phyloP scores from a whole-genome alignment of 2,888 invertebrate species.

The Synergus itoensis region DNA sequence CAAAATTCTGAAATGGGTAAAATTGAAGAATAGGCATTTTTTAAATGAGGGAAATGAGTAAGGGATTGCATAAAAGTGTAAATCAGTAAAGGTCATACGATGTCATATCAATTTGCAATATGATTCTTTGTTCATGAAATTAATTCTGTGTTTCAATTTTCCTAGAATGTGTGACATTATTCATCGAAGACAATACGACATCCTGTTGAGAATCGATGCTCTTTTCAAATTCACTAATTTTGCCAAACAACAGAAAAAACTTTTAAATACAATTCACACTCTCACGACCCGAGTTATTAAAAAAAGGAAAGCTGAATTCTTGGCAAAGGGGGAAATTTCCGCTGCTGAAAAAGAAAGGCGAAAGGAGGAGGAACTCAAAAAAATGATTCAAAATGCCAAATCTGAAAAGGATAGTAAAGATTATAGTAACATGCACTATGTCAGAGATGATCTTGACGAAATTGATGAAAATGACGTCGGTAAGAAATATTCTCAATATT shows the following conservation, averaged over 20 bases:
- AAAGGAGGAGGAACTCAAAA: slow-evolving; percentile 42
- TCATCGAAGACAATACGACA: slow-evolving; percentile 79
- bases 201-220: slow-evolving; percentile 77
- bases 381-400: slow-evolving; percentile 8
- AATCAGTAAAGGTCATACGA: background rate
- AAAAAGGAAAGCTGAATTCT: slow-evolving; percentile 62
- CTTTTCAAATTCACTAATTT: slow-evolving; percentile 78
- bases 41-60: background rate
- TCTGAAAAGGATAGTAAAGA: slow-evolving; percentile 18
- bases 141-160: background rate
- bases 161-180: slow-evolving; percentile 80
- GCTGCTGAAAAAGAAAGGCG: slow-evolving; percentile 47
- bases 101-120: background rate
- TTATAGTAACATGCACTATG: slow-evolving; percentile 66
- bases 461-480: slow-evolving; percentile 77
- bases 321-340: slow-evolving; percentile 53
- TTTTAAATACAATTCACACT: slow-evolving; percentile 78
- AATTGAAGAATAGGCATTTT: background rate
- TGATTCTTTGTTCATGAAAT: background rate
- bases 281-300: slow-evolving; percentile 77
- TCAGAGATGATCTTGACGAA: slow-evolving; percentile 79
- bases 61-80: background rate
- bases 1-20: too few relatives aligned
- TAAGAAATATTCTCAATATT: slow-evolving; percentile 60
- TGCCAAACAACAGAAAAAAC: slow-evolving; percentile 76